Conservation (phyloP, 2,888 invertebrate species). For the Arge pagana region DNA sequence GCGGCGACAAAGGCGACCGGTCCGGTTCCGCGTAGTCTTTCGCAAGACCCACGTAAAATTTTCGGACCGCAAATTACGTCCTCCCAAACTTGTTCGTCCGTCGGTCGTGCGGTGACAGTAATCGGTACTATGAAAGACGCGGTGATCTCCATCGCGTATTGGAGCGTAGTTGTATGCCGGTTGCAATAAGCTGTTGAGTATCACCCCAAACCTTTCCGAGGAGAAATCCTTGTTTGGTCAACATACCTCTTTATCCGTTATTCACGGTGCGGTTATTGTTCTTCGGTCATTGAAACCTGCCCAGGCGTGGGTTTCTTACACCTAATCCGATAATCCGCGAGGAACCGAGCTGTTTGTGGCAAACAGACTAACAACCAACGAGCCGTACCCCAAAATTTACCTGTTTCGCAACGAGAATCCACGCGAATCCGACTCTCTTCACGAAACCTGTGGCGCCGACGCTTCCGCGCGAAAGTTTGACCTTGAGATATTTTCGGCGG, state of each 20-base stretch:
- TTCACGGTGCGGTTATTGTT: slow-evolving; percentile 41
- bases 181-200: too few species aligned
- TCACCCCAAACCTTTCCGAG: slow-evolving; percentile 1
- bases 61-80: slow-evolving; percentile 17
- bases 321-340: slow-evolving; percentile 53
- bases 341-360: slow-evolving; percentile 53
- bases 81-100: slow-evolving; percentile 7
- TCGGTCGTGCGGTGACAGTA: slow-evolving; percentile 14
- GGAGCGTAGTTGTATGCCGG: too few species aligned
- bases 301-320: slow-evolving; percentile 50
- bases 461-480: too few species aligned
- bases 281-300: slow-evolving; percentile 49
- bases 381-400: slow-evolving; percentile 3
- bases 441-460: too few species aligned
- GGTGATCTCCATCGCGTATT: slow-evolving; percentile 17
- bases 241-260: slow-evolving; percentile 13
- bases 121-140: slow-evolving; percentile 9
- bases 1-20: slow-evolving; percentile 3
- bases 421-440: slow-evolving; percentile 3
- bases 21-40: too few species aligned
- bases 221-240: slow-evolving; percentile 2
- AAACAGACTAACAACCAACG: slow-evolving; percentile 42
- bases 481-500: too few species aligned
- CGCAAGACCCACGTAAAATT: too few species aligned
- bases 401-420: not conserved